These are phyloP conservation scores for Leguminivora glycinivorella DNA, from an alignment of 1,140 invertebrate genomes.

Conservation along the genomic window DNA sequence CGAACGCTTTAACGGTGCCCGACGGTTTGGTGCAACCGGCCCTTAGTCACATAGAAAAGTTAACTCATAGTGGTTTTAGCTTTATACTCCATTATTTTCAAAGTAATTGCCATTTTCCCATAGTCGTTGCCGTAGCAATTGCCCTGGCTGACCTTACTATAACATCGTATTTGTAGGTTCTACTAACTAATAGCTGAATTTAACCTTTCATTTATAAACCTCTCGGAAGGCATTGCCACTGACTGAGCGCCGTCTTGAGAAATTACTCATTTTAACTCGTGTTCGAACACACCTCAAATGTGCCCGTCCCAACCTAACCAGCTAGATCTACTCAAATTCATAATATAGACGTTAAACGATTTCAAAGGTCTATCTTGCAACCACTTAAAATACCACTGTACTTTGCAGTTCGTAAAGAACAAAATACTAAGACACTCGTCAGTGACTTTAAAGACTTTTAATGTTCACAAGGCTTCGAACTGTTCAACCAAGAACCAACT, in stretches of 20 bases:
- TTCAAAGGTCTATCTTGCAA: neutral
- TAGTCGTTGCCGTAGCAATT: no score
- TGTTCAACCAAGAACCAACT: neutral
- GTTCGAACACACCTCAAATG: slow-evolving; percentile 1
- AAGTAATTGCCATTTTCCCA: no score
- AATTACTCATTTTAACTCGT: neutral
- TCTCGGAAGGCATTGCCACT: neutral
- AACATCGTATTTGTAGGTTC: neutral
- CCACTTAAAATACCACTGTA: neutral
- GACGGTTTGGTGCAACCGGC: no score
- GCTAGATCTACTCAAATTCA: neutral
- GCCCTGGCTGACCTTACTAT: no score
- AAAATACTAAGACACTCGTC: neutral
- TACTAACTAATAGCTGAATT: neutral
- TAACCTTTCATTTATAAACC: slow-evolving; percentile 1
- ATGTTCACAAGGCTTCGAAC: neutral
- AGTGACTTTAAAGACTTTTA: neutral
- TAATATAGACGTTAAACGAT: slow-evolving; percentile 8
- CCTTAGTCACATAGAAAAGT: no score
- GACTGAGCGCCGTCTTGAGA: neutral
- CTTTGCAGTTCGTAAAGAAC: neutral
- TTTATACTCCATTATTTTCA: no score
- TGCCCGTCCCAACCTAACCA: neutral
- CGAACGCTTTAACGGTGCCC: no score
- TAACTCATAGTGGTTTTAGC: no score